Percentiles rank a stretch among this genome's conserved stretches.
Evolutionary conservation across 2,113 vertebrate genomes (phyloP).

Genomic region (Tetrax tetrax): DNA sequence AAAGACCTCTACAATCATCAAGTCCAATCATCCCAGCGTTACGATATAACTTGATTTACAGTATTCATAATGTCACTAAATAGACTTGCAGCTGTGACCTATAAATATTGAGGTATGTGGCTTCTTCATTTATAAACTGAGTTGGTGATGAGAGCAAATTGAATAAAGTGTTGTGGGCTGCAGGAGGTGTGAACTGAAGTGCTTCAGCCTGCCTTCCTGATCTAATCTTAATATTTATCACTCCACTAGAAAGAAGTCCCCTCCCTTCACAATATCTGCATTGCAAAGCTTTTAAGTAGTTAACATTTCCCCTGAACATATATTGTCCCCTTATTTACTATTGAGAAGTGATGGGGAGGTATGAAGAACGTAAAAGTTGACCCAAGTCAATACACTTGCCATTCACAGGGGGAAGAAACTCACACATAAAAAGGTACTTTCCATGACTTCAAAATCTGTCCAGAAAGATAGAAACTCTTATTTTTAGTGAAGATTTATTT

Average conservation of each 20-base stretch:
- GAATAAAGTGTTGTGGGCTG: not conserved
- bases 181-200: not conserved
- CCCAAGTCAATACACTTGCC: not conserved
- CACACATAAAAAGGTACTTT: not conserved
- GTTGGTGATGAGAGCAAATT: conserved; percentile 19
- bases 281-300: not conserved
- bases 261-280: not conserved
- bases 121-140: not conserved
- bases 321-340: not conserved
- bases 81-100: conserved; percentile 6
- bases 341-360: not conserved
- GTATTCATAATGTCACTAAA: conserved; percentile 28
- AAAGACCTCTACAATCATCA: no score
- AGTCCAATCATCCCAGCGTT: no score
- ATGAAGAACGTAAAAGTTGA: not conserved
- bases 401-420: not conserved
- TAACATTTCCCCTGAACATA: not conserved
- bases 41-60: conserved; percentile 28
- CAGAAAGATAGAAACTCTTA: not conserved
- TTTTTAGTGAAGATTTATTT: not conserved
- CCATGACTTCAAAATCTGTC: not conserved
- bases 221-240: conserved; percentile 31
- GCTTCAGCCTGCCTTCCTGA: not conserved
- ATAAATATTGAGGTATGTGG: conserved; percentile 8
- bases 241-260: not conserved